These are phyloP conservation scores for Molossus alvarezi DNA, from an alignment of 2,797 vertebrate species.

Conservation along the genomic window DNA sequence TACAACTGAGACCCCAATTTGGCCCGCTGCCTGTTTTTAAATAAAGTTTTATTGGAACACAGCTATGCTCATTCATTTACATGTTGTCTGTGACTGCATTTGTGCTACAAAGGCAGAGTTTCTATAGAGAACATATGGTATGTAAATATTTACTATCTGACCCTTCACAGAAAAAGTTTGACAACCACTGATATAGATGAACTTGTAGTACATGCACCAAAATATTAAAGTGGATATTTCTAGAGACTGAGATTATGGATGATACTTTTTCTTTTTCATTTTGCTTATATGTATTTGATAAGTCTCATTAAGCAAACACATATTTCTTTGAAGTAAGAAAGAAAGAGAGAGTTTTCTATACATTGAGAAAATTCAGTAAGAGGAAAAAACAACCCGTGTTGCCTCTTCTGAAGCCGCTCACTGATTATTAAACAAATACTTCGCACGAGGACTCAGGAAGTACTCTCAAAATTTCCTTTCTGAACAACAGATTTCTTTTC, in stretches of 20 bases:
- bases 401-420: background rate
- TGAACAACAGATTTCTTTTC: background rate
- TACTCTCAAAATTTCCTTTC: background rate
- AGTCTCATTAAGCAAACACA: conserved; percentile 20
- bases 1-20: background rate
- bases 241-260: background rate
- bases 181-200: background rate
- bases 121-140: background rate
- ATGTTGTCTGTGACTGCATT: background rate
- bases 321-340: background rate
- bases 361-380: background rate
- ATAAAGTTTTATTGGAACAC: conserved; percentile 13
- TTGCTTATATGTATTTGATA: background rate
- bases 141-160: background rate
- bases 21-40: background rate
- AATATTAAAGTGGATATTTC: background rate
- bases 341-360: background rate
- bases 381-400: background rate
- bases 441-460: background rate
- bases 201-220: background rate
- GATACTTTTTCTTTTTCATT: background rate
- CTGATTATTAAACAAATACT: background rate
- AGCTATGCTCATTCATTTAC: background rate
- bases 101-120: background rate
- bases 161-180: background rate